Percentiles rank a stretch among this genome's conserved stretches.
These are phyloP conservation scores for Sinonovacula constricta DNA, from an alignment of 1,140 invertebrate genomes.

Conservation along the genomic window DNA sequence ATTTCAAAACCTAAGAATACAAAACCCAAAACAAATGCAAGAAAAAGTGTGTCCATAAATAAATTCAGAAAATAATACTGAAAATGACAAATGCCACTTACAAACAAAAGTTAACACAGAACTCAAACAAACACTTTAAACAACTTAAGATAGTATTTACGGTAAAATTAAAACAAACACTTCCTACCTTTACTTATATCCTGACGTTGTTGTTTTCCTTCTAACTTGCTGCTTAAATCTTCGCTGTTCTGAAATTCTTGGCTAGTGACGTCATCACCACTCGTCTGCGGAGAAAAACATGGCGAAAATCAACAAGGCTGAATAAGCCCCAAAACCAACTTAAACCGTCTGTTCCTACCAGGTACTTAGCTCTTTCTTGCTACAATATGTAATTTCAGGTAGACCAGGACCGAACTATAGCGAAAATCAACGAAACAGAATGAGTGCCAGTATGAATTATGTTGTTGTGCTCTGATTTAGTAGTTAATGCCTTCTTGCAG, in stretches of 20 bases:
- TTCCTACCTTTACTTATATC: conserved; percentile 1
- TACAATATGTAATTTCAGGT: too few species aligned
- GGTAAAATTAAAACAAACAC: background rate
- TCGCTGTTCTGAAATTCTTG: conserved; percentile 9
- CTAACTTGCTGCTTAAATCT: background rate
- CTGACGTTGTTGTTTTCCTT: background rate
- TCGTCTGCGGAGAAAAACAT: conserved; percentile 14
- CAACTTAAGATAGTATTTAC: background rate
- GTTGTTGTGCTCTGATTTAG: too few species aligned
- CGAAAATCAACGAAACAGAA: too few species aligned
- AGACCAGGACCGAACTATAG: too few species aligned
- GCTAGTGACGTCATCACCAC: conserved; percentile 8
- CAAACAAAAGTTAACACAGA: background rate
- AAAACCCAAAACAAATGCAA: background rate
- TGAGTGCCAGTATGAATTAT: too few species aligned
- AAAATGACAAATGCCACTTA: background rate
- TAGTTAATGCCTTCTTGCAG: too few species aligned
- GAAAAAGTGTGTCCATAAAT: background rate
- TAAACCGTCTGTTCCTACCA: too few species aligned
- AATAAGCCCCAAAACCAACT: too few species aligned
- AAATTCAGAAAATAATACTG: too few species aligned
- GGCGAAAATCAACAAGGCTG: conserved; percentile 32
- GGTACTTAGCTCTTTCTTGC: too few species aligned
- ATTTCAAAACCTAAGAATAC: too few species aligned
- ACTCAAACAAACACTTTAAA: background rate